Conservation (phyloP, 2,888 invertebrate species). For the Axea sp. region DNA sequence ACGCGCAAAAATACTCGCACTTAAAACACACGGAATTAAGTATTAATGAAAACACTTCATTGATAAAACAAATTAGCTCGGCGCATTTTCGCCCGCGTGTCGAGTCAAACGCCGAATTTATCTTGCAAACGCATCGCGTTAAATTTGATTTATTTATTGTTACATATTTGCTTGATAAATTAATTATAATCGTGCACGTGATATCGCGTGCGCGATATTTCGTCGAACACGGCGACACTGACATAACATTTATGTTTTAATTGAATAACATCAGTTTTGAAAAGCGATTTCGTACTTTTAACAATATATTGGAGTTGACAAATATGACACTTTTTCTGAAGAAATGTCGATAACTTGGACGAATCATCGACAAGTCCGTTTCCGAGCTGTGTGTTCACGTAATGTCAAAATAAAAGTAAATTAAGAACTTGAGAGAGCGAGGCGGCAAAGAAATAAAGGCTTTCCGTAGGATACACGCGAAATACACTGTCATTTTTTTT, state of each 20-base stretch:
- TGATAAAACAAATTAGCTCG: too few relatives aligned
- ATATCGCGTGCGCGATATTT: too few relatives aligned
- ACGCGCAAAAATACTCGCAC: too few relatives aligned
- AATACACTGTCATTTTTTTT: slow-evolving; percentile 12
- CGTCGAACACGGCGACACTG: too few relatives aligned
- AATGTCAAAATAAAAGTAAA: slow-evolving; percentile 58
- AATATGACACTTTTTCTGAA: slow-evolving; percentile 53
- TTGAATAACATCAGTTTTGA: slow-evolving; percentile 29
- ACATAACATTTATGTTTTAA: slow-evolving; percentile 16
- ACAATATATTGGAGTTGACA: slow-evolving; percentile 42
- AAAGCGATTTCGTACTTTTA: slow-evolving; percentile 43
- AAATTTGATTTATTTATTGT: too few relatives aligned
- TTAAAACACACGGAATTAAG: neutral
- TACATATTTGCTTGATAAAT: too few relatives aligned
- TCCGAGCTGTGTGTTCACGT: slow-evolving; percentile 29
- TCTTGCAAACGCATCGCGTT: neutral
- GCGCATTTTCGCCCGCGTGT: too few relatives aligned
- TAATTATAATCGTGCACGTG: too few relatives aligned
- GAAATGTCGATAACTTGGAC: slow-evolving; percentile 48
- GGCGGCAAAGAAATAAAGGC: slow-evolving; percentile 29
- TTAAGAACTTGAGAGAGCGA: slow-evolving; percentile 41
- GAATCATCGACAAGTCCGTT: slow-evolving; percentile 40
- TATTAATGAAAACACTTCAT: too few relatives aligned
- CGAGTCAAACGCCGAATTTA: too few relatives aligned
- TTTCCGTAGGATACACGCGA: slow-evolving; percentile 20